Evolutionary conservation across 2,797 vertebrate species (phyloP).

Genomic region (Enteromius argenteus): DNA sequence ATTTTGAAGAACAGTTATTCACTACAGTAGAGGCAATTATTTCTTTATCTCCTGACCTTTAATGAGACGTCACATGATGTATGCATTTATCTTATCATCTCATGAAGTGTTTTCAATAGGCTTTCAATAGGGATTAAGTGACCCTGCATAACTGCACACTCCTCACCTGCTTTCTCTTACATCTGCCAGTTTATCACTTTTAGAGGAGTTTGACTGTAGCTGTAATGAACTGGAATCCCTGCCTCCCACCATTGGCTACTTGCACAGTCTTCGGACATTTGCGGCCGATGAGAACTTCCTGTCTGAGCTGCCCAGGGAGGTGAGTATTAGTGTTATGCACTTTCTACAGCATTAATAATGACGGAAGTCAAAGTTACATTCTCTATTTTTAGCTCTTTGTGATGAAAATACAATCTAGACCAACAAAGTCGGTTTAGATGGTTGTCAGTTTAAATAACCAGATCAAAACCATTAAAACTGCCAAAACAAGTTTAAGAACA

Average conservation of each 20-base stretch:
- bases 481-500: background rate
- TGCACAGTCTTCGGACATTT: constrained; percentile 93
- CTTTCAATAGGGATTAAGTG: constrained; percentile 19
- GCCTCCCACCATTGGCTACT: constrained; percentile 93
- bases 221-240: constrained; percentile 97
- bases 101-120: constrained; percentile 29
- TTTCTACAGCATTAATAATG: background rate
- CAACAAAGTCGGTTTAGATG: background rate
- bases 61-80: constrained; percentile 15
- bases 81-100: constrained; percentile 27
- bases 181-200: constrained; percentile 87
- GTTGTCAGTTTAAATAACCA: background rate
- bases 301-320: constrained; percentile 92
- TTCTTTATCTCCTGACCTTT: background rate
- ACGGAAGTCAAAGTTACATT: constrained; percentile 4
- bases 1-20: background rate
- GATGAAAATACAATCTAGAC: background rate
- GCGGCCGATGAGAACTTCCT: constrained; percentile 98
- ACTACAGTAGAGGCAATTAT: constrained; percentile 1
- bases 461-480: background rate
- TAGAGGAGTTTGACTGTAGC: constrained; percentile 99
- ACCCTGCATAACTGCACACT: constrained; percentile 11
- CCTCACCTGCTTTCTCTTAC: constrained; percentile 27
- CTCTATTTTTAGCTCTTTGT: background rate
- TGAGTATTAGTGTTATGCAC: constrained; percentile 68